Evolutionary conservation across 2,797 vertebrate species (phyloP).

Genomic region (Oryzias dopingdopingensis): DNA sequence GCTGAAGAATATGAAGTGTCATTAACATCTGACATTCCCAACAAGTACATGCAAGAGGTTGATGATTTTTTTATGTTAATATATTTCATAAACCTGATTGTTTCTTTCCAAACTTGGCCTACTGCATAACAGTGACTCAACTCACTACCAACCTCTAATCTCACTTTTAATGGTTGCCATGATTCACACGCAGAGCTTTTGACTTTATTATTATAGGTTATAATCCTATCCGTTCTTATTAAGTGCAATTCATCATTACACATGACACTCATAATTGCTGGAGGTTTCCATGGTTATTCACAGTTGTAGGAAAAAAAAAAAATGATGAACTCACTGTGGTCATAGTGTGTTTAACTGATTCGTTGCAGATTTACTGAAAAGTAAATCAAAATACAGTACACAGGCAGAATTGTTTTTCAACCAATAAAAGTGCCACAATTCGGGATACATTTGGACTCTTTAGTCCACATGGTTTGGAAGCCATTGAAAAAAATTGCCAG

Average conservation of each 20-base stretch:
- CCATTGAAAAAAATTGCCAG: no score
- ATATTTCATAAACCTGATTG: constrained; percentile 11
- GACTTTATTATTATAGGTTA: constrained; percentile 23
- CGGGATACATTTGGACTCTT: no score
- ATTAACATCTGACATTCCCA: not conserved
- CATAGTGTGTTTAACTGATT: not conserved
- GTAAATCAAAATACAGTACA: no score
- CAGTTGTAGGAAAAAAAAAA: not conserved
- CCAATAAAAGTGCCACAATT: no score
- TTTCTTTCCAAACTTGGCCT: constrained; percentile 23
- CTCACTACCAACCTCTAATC: constrained; percentile 34
- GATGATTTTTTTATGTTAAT: constrained; percentile 2
- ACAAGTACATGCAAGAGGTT: not conserved
- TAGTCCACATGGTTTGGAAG: no score
- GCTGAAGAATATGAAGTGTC: no score
- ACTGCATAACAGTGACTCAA: constrained; percentile 38
- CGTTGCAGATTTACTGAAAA: not conserved
- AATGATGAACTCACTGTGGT: no score
- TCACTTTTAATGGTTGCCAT: constrained; percentile 12
- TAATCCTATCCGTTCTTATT: constrained; percentile 15
- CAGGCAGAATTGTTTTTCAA: no score
- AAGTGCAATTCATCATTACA: constrained; percentile 4
- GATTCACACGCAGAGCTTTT: constrained; percentile 34
- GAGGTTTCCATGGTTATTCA: not conserved
- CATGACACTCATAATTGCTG: not conserved